Evolutionary conservation across 2,797 vertebrate species (phyloP), one percentile per base, ranked within the genome.

Genomic region (Phaenicophaeus curvirostris): DNA sequence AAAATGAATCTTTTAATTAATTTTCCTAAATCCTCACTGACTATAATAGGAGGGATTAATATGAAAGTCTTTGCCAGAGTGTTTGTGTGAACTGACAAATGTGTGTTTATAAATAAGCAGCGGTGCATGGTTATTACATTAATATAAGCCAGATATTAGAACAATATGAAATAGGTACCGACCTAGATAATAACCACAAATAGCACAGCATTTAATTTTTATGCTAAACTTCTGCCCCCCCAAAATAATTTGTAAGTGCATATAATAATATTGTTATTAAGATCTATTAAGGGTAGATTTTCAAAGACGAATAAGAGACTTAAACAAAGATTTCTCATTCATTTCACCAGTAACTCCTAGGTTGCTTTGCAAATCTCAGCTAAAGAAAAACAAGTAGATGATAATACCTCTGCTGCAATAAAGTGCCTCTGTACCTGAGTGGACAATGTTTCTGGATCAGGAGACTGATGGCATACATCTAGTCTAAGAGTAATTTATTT

Each of bases 1-100:
- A 94, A 97, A 95, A 87, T 19, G 25, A 91, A 23, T 59, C 21
- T 93, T 96, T 95, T 77, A 91, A 94, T 97, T 92, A 35, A 51
- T 88, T 96, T 87, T 95, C 93, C 67, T 76, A 39, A 53, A n/a
- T 87, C 78, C 66, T 87, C 15, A 14, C 9, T 87, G 61, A 87
- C 57, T 44, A 33, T 82, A 77, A 90, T 65, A 54, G 61, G 63
- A 82, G 19, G 33, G 31, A 79, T 94, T 94, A 89, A 88, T 78
- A 71, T 35, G 91, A 58, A 74, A 78, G 87, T 82, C 65, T 89
- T 51, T 57, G 83, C 74, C 39, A 4, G 90, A 51, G 39, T 13
- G 3, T 76, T 73, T 93, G 44, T 86, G 74, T 71, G 92, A 81
- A 65, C 44, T 53, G 61, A 61, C 33, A 86, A 78, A 55, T 0